Evolutionary conservation across 2,888 invertebrate genomes (phyloP), one percentile per base, ranked within the genome.

Genomic region (Spilosoma lubricipeda): DNA sequence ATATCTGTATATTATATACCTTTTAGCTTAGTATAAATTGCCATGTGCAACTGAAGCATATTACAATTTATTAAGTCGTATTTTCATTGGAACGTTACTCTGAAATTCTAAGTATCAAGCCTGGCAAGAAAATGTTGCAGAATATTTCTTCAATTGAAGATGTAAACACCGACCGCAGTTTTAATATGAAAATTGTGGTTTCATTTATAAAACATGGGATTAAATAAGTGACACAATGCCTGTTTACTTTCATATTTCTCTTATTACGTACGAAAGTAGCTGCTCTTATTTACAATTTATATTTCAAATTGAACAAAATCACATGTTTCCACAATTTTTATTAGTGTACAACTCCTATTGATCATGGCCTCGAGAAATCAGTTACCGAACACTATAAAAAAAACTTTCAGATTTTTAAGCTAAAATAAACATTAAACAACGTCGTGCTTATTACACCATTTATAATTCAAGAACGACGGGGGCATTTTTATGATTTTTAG

Each of bases 131-230:
- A 15, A 18, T 63, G 18, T 3, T 42, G 67, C 71, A 56, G 52
- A 72, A 67, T 48, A 33, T 72, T 48, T 72, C 67, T 67, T 72
- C 36, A 72, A 4, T 39, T 67, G 39, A 56, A 67, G 27, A 56
- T 39, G n/a, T 18, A n/a, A n/a, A 72, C 39, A 66, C 11, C 52
- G 39, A 72, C 72, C 72, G 56, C 56, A 67, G 36, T 7, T 42
- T 64, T 63, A 65, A 52, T 71, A 66, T 64, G 33, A 66, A 48
- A 45, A 1, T 33, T 66, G 65, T 11, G 71, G 71, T 66, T 71
- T 36, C 23, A 45, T 42, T 63, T 36, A 52, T 48, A 52, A 48
- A 39, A 23, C 48, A 30, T 23, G 23, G 30, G 7, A 30, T 67
- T 67, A 33, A 48, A 45, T 48, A 3, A 67, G n/a, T 42, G 15